These are phyloP conservation scores for Phyllostomus discolor DNA, from an alignment of 2,113 vertebrate species.

Conservation along the genomic window DNA sequence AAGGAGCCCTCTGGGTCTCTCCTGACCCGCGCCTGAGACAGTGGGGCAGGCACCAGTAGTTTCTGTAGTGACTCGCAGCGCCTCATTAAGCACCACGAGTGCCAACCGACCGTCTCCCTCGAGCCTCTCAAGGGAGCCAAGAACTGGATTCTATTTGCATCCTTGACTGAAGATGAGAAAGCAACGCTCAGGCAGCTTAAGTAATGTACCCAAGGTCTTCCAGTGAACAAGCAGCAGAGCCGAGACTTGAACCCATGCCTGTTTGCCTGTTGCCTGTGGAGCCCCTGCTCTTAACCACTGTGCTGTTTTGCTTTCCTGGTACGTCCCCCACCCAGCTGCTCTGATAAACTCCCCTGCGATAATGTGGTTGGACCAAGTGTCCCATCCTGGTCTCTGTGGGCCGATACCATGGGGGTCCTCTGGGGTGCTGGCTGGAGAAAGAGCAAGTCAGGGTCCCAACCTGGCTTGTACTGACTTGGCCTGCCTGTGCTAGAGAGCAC, in stretches of 20 bases:
- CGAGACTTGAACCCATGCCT: neutral
- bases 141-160: fast-evolving
- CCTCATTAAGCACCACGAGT: fast-evolving
- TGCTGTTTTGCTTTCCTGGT: neutral
- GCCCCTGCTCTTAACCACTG: neutral
- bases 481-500: neutral
- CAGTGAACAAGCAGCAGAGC: neutral
- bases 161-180: neutral
- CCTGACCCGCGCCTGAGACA: neutral
- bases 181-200: neutral
- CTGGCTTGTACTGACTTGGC: neutral
- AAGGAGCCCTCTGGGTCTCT: neutral
- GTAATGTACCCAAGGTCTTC: neutral
- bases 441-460: neutral
- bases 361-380: neutral
- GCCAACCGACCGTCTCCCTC: fast-evolving
- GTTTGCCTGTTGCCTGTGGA: neutral
- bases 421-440: neutral
- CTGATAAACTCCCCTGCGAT: neutral
- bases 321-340: fast-evolving
- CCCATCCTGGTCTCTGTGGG: neutral
- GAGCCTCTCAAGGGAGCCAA: neutral
- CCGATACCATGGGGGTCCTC: neutral
- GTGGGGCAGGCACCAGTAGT: neutral
- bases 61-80: neutral